Evolutionary conservation across 1,140 invertebrate species (phyloP), one percentile per base, ranked within the genome.

Genomic region (Drosophila bifasciata): DNA sequence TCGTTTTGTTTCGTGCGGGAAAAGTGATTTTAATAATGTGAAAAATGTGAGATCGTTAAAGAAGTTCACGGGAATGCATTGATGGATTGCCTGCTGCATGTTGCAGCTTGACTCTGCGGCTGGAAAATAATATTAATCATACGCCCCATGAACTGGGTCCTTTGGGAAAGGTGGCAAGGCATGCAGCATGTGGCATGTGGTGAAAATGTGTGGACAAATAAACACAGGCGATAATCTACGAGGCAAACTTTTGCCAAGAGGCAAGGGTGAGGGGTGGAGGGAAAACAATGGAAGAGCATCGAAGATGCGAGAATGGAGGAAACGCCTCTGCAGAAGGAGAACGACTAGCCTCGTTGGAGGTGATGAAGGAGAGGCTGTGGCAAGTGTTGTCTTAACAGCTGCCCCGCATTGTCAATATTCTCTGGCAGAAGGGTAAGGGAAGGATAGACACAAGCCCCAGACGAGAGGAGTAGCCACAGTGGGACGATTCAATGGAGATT

Each of bases 21-120:
- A 58, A 56, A 86, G 73, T 81, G 79, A 88, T 86, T 85, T 85
- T 81, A 85, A 85, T 85, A 80, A 86, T 77, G 81, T 81, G 81
- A 58, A 70, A 85, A 85, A 74, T 81, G 81, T 67, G 50, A 56
- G 59, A 71, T 56, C 73, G 61, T 77, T 88, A 61, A 61, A 57
- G 70, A 58, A 73, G 55, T 58, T 51, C 13, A 11, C 32, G 32
- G 32, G 3, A 5, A 25, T 39, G 45, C 67, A 76, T 63, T 75
- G 66, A 70, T 76, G 71, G 58, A 71, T 79, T 63, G 76, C 58
- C 62, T 23, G 50, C 50, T 44, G 25, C 41, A 48, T 28, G 59
- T 25, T 41, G 11, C 19, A 44, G 41, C 52, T 44, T 36, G 45
- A 32, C 13, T 32, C 13, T 51, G 32, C 17, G 74, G 53, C 50